A percentile compares a stretch with the other conserved stretches of the same genome.
These are phyloP conservation scores for Steinernema feltiae DNA, from an alignment of 1,140 invertebrate genomes.

Conservation along the genomic window DNA sequence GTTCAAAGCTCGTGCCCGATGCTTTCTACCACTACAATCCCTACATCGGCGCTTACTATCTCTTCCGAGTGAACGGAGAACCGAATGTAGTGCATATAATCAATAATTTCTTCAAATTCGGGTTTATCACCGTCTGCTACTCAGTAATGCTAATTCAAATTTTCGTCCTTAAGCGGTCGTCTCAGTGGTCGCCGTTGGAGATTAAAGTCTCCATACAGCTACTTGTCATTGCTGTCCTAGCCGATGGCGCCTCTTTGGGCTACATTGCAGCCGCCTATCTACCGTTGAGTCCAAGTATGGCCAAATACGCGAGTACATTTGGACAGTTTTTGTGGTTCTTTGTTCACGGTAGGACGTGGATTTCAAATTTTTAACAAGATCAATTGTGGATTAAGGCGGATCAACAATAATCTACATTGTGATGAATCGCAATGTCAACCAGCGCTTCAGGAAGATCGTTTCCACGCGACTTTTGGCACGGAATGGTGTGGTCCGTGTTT, in stretches of 20 bases:
- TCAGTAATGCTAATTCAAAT: not conserved
- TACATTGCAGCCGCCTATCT: not conserved
- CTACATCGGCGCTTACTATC: not conserved
- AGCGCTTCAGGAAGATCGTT: too few relatives aligned
- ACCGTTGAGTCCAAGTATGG: not conserved
- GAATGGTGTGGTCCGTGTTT: too few relatives aligned
- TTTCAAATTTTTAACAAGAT: too few relatives aligned
- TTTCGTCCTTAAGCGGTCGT: not conserved
- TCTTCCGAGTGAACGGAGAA: not conserved
- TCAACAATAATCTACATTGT: too few relatives aligned
- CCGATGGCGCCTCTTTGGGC: not conserved
- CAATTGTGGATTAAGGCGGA: too few relatives aligned
- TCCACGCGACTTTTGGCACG: too few relatives aligned
- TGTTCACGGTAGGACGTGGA: not conserved
- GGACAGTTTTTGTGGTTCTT: not conserved
- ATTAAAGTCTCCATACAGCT: not conserved
- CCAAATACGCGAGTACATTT: not conserved
- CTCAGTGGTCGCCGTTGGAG: not conserved
- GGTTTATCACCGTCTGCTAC: not conserved
- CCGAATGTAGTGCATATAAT: not conserved
- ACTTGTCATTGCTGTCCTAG: not conserved
- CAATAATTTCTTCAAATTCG: not conserved
- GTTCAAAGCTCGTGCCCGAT: conserved; percentile 3
- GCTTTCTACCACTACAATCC: conserved; percentile 4
- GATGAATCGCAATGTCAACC: too few relatives aligned